Conservation (phyloP, 2,888 invertebrate genomes). For the Ischnura elegans region DNA sequence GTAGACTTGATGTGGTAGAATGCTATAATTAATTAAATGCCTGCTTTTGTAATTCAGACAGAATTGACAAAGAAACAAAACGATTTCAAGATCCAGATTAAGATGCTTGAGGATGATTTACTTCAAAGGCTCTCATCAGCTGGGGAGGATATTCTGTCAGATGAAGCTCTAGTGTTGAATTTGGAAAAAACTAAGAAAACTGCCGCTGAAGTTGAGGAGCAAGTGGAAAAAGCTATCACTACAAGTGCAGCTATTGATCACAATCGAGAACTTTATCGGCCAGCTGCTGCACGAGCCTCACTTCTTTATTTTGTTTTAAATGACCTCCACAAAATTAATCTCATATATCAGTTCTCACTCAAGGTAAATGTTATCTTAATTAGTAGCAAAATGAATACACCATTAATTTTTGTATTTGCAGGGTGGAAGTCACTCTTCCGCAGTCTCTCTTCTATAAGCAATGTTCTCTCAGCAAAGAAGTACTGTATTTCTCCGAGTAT, state of each 20-base stretch:
- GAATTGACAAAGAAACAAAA: slow-evolving; percentile 95
- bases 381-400: too few relatives aligned
- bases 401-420: too few relatives aligned
- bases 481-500: too few relatives aligned
- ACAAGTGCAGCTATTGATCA: slow-evolving; percentile 94
- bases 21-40: too few relatives aligned
- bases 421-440: too few relatives aligned
- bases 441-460: too few relatives aligned
- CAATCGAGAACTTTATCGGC: slow-evolving; percentile 92
- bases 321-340: slow-evolving; percentile 94
- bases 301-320: slow-evolving; percentile 96
- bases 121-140: slow-evolving; percentile 92
- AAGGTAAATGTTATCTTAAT: slow-evolving; percentile 81
- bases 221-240: slow-evolving; percentile 76
- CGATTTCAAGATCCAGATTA: slow-evolving; percentile 95
- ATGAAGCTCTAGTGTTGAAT: slow-evolving; percentile 93
- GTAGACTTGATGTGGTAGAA: too few relatives aligned
- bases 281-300: slow-evolving; percentile 92
- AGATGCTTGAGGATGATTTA: slow-evolving; percentile 94
- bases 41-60: too few relatives aligned
- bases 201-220: slow-evolving; percentile 93
- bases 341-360: slow-evolving; percentile 96
- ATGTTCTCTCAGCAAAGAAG: too few relatives aligned
- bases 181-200: slow-evolving; percentile 96
- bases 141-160: slow-evolving; percentile 94